phyloP scores from a whole-genome alignment of 2,797 vertebrate species.

The Typhlichthys subterraneus region DNA sequence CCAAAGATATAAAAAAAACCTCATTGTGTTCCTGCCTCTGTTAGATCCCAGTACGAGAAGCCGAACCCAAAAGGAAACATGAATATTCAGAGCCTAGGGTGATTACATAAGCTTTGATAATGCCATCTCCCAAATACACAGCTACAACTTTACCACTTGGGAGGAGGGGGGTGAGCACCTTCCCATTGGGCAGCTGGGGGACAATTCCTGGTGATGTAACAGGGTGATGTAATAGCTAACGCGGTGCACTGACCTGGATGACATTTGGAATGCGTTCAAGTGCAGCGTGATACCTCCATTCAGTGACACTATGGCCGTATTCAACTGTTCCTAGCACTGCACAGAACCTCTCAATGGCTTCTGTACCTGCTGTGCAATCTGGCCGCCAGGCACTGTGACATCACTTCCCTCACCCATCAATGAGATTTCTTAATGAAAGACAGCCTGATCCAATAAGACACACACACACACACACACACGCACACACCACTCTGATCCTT shows the following conservation, averaged over 20 bases:
- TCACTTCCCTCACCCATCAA: conserved; percentile 24
- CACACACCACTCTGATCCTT: conserved; percentile 33
- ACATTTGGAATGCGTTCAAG: conserved; percentile 5
- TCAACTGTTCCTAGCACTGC: conserved; percentile 12
- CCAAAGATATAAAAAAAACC: conserved; percentile 12
- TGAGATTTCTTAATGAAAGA: conserved; percentile 36
- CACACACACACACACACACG: neutral
- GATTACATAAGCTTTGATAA: conserved; percentile 54
- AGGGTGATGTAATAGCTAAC: conserved; percentile 35
- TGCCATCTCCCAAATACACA: conserved; percentile 27
- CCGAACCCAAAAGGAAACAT: conserved; percentile 39
- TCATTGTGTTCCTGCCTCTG: conserved; percentile 20
- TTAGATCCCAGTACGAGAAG: conserved; percentile 50
- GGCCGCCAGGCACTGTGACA: conserved; percentile 4
- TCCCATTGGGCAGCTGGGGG: conserved; percentile 8
- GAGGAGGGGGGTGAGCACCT: neutral
- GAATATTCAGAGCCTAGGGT: conserved; percentile 68
- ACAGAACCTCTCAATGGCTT: conserved; percentile 3
- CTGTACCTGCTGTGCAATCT: neutral
- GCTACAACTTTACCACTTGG: conserved; percentile 4
- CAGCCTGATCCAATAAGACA: conserved; percentile 39
- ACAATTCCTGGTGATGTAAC: conserved; percentile 32
- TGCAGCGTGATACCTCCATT: conserved; percentile 10
- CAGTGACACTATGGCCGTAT: conserved; percentile 13
- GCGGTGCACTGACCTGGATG: conserved; percentile 14